phyloP scores from a whole-genome alignment of 2,113 vertebrate genomes.

The Phrynosoma platyrhinos region DNA sequence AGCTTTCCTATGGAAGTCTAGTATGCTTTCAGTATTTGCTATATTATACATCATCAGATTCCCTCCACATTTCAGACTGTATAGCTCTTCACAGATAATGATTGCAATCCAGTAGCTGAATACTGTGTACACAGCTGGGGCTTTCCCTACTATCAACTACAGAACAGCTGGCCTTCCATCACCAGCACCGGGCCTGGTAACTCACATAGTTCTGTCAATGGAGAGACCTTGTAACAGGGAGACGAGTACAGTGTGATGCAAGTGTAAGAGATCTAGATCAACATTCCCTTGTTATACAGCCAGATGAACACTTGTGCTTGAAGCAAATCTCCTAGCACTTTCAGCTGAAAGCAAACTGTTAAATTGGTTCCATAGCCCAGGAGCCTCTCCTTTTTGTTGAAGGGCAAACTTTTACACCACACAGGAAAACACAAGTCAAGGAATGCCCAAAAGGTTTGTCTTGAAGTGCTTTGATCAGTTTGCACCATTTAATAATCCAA shows the following conservation, averaged over 20 bases:
- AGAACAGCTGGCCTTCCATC: neutral
- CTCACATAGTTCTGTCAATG: neutral
- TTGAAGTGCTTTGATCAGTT: constrained; percentile 62
- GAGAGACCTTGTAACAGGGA: neutral
- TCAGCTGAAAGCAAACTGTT: constrained; percentile 17
- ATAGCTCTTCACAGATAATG: neutral
- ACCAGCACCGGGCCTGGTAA: neutral
- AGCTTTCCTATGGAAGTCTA: no score
- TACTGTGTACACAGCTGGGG: neutral
- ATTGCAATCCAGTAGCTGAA: neutral
- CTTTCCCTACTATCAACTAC: neutral
- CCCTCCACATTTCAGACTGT: neutral
- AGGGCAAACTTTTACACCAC: constrained; percentile 32
- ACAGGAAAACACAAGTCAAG: constrained; percentile 35
- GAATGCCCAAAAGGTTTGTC: constrained; percentile 62
- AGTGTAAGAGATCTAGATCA: no score
- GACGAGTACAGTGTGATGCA: neutral
- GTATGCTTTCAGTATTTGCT: neutral
- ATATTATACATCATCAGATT: neutral
- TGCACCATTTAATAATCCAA: constrained; percentile 64
- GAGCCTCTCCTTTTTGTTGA: constrained; percentile 47
- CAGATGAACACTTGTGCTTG: neutral
- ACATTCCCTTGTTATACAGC: neutral
- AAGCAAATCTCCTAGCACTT: neutral
- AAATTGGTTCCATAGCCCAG: constrained; percentile 36